These are phyloP conservation scores for Bacillus rossius DNA, from an alignment of 1,140 invertebrate species.

Conservation along the genomic window DNA sequence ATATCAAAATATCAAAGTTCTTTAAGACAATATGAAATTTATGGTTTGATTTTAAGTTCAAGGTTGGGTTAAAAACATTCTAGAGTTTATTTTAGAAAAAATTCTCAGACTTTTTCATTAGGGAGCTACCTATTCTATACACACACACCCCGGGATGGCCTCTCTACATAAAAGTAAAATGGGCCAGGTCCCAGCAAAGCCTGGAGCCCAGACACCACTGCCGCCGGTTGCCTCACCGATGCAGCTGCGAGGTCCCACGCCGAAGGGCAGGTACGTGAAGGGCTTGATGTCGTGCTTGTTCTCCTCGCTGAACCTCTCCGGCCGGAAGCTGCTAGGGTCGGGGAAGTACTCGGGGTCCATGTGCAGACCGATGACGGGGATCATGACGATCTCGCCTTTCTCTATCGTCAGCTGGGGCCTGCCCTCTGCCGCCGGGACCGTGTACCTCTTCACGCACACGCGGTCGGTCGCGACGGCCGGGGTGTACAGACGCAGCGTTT, in stretches of 20 bases:
- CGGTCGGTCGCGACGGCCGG: conserved; percentile 30
- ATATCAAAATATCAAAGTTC: no score
- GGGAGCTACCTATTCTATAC: no score
- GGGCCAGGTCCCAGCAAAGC: no score
- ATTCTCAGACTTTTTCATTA: no score
- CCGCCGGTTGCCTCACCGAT: conserved; percentile 46
- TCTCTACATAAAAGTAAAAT: no score
- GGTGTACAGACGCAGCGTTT: conserved; percentile 37
- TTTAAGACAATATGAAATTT: no score
- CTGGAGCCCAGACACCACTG: no score
- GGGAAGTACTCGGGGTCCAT: conserved; percentile 37
- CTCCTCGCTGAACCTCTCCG: conserved; percentile 50
- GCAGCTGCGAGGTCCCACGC: conserved; percentile 50
- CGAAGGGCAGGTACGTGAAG: conserved; percentile 48
- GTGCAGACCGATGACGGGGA: background rate
- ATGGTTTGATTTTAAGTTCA: no score
- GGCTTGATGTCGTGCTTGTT: conserved; percentile 34
- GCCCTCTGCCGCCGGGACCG: conserved; percentile 23
- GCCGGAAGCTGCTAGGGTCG: conserved; percentile 22
- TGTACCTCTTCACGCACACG: conserved; percentile 37
- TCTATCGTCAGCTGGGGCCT: background rate
- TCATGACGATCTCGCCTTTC: background rate
- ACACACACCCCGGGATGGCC: no score
- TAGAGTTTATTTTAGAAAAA: no score
- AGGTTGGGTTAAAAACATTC: no score